Conservation (phyloP, 2,113 vertebrate genomes). For the Chionis minor region DNA sequence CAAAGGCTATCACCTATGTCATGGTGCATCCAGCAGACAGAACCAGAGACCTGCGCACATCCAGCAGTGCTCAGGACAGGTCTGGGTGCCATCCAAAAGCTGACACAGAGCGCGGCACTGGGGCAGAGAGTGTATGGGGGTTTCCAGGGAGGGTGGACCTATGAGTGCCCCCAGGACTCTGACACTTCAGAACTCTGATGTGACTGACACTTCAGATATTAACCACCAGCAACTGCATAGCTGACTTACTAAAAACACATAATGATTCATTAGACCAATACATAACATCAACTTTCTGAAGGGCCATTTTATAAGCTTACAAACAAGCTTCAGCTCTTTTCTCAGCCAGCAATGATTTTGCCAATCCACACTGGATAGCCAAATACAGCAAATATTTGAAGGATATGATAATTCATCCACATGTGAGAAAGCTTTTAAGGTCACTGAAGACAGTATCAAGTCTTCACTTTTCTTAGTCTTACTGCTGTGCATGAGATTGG, state of each 20-base stretch:
- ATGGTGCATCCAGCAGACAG: neutral
- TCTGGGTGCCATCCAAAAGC: neutral
- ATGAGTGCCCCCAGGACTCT: neutral
- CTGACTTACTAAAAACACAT: neutral
- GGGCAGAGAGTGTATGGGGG: fast-evolving
- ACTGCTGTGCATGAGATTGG: neutral
- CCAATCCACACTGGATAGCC: neutral
- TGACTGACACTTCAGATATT: neutral
- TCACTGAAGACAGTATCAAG: neutral
- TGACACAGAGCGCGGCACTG: neutral
- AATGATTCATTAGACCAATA: neutral
- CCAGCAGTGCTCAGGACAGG: neutral
- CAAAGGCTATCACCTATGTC: neutral
- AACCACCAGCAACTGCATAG: neutral
- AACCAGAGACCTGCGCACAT: neutral
- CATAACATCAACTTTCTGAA: neutral
- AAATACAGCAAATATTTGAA: neutral
- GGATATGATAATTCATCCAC: neutral
- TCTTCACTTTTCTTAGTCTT: neutral
- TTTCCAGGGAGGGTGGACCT: neutral
- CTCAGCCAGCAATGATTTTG: neutral
- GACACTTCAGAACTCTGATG: neutral
- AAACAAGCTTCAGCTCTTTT: neutral
- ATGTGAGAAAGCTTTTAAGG: neutral
- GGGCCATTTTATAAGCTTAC: neutral